Base-by-base conservation (phyloP, 53 echinoderm and acorn worm genomes). In the Apostichopus leukothele region DNA sequence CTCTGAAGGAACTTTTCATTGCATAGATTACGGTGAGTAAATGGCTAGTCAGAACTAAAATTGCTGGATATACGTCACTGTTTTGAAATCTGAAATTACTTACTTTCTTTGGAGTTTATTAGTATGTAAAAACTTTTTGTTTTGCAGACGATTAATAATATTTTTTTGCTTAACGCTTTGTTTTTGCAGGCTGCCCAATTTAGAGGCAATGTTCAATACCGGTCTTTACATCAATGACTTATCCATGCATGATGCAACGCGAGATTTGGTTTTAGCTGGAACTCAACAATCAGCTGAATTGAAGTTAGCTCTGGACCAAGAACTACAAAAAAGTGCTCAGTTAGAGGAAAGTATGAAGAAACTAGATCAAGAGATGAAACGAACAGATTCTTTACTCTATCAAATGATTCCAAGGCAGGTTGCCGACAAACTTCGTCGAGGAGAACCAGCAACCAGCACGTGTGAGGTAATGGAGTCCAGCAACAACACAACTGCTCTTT, bases 201-300 rank as follows among this genome's bases (percentile, higher is more conserved):
- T 96, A 50, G 91, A 96, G 10, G 95, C 91, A 11, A 94, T 97
- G 95, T 94, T 95, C 78, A 92, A 95, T 60, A 94, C 95, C 11
- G 97, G 97, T 39, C 88, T 95, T 67, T 97, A 95, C 88, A 95
- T 97, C 89, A 97, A 97, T 22, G 97, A 97, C 60, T 93, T 97
- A 67, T 94, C 95, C 75, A 95, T 97, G 94, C 94, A 97, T 89
- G 97, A 97, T 85, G 95, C 95, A 10, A 97, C 95, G 55, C 59
- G 95, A 90, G 97, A 97, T 86, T 88, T 97, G 54, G 95, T 97
- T 0, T 76, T 97, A 14, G 97, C 97, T 10, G 97, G 97, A 75
- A 94, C 94, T 23, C 97, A 97, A 83, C 97, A 97, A 66, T 97
- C 97, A 8, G 95, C 95, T 3, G 97, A 97, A 75, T 92, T 97